A percentile compares a stretch with the other conserved stretches of the same genome.
These are phyloP conservation scores for Leptarthrus brevirostris DNA, from an alignment of 2,888 invertebrate genomes.

Conservation along the genomic window DNA sequence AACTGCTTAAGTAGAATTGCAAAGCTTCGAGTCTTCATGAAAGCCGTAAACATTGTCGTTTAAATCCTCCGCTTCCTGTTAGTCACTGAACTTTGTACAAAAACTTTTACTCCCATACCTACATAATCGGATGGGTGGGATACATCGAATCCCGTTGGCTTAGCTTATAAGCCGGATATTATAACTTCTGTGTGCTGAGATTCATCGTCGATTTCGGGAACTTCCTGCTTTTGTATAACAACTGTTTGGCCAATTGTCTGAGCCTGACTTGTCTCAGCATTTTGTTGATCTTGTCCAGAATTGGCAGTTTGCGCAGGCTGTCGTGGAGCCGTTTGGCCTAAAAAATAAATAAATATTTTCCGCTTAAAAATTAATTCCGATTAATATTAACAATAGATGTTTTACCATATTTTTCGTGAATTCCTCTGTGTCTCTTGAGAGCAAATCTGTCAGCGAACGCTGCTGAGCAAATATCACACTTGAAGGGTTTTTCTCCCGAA, in stretches of 20 bases:
- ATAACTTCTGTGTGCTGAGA: constrained; percentile 51
- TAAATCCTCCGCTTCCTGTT: too few relatives aligned
- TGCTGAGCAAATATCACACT: constrained; percentile 85
- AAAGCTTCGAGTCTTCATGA: too few relatives aligned
- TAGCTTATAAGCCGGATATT: constrained; percentile 51
- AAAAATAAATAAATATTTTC: constrained; percentile 25
- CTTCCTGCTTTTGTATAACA: constrained; percentile 65
- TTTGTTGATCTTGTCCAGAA: constrained; percentile 55
- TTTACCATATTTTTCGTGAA: constrained; percentile 86
- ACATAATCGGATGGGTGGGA: constrained; percentile 4
- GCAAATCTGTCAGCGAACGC: constrained; percentile 90
- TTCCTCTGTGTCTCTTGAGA: constrained; percentile 84
- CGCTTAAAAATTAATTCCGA: neutral
- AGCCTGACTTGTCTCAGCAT: constrained; percentile 9
- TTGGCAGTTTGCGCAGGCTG: constrained; percentile 63
- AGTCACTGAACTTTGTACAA: constrained; percentile 36
- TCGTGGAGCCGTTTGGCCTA: constrained; percentile 67
- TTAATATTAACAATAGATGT: too few relatives aligned
- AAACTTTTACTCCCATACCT: constrained; percentile 23
- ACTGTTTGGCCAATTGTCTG: constrained; percentile 58
- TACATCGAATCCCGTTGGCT: constrained; percentile 3
- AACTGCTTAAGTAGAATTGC: too few relatives aligned
- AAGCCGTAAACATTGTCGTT: too few relatives aligned
- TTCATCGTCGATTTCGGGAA: constrained; percentile 65
- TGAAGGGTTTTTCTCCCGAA: constrained; percentile 84